Base-by-base conservation (phyloP, 2,113 vertebrate species). In the Oreochromis spilurus region DNA sequence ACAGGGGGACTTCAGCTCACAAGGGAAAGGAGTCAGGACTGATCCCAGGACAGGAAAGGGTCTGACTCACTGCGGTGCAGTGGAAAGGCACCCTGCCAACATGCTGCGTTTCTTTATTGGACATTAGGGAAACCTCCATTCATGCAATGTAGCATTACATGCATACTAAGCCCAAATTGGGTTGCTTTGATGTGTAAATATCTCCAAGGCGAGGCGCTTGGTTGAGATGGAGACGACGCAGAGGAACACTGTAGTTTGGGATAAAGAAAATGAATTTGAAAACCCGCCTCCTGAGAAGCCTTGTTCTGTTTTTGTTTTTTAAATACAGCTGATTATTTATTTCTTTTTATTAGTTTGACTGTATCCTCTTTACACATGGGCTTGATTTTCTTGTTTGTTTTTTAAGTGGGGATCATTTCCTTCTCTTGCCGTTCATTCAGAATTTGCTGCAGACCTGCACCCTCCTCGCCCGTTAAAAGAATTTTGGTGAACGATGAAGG, bases 71-170 rank as follows among this genome's bases (percentile, higher is more conserved):
- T 84, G 87, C 55, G 81, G 86, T 57, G 79, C 45, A 5, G 34
- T 55, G 79, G 12, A 83, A 55, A 88, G 72, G 72, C 84, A 34
- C 75, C 79, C 83, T 87, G 31, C 89, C 84, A 5, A 93, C 92
- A 93, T 94, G 94, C 94, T 96, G 95, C 94, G 38, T 93, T 89
- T 89, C 79, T 90, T 84, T 78, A 34, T 34, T 60, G 81, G 85
- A 87, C 88, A 34, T 62, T 85, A 88, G 96, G 84, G 96, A 96
- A 97, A 93, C 94, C 96, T 96, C 96, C 95, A 94, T 96, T 96
- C 96, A 97, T 97, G 96, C 97, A 95, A 97, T 98, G 98, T 99
- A 99, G 98, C 98, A 97, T 96, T 96, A 94, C 31, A 53, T 87
- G 85, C 55, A 40, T 93, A 89, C 75, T 62, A 90, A 96, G 93